A percentile compares a stretch with the other conserved stretches of the same genome.
These are phyloP conservation scores for Carettochelys insculpta DNA, from an alignment of 2,113 vertebrate genomes.

Conservation along the genomic window DNA sequence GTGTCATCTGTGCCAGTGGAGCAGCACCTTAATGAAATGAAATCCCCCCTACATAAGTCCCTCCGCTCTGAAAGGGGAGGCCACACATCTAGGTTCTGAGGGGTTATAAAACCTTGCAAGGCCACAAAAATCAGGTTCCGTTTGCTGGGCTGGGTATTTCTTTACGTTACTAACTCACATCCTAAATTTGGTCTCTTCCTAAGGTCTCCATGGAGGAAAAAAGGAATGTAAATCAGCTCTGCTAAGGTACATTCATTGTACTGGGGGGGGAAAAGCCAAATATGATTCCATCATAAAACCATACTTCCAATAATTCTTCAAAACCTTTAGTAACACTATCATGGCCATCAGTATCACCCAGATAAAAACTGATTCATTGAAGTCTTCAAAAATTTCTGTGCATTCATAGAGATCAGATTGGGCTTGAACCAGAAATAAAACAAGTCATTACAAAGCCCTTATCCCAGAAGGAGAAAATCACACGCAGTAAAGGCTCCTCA, in stretches of 20 bases:
- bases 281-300: background rate
- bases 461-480: background rate
- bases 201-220: background rate
- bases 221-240: background rate
- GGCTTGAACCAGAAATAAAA: background rate
- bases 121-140: background rate
- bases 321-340: background rate
- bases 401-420: background rate
- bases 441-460: rapidly evolving
- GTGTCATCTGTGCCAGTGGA: background rate
- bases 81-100: background rate
- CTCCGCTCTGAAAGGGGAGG: background rate
- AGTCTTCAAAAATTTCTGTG: background rate
- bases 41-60: background rate
- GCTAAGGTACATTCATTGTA: background rate
- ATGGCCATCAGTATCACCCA: background rate
- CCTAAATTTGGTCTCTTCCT: background rate
- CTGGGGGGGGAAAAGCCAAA: background rate
- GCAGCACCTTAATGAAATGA: background rate
- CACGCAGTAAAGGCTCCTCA: background rate
- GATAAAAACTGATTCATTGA: background rate
- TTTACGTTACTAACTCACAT: background rate
- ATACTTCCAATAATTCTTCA: slow-evolving; percentile 19
- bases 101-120: background rate
- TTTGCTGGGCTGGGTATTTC: background rate